These are phyloP conservation scores for Dryobota labecula DNA, from an alignment of 2,888 invertebrate species.

Conservation along the genomic window DNA sequence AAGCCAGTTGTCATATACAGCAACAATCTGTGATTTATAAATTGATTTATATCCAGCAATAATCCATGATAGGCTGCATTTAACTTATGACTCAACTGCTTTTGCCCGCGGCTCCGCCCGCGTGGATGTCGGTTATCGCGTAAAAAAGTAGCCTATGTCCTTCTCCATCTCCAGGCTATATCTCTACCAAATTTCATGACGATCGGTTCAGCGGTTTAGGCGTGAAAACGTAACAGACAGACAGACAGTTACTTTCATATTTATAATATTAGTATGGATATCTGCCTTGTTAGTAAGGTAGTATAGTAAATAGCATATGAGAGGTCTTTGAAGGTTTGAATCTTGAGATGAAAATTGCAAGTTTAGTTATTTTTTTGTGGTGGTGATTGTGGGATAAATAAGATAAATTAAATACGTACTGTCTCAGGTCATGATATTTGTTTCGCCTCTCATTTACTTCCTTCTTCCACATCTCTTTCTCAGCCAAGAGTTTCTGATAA, in stretches of 20 bases:
- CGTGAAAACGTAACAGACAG: too few relatives aligned
- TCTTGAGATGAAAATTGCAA: background rate
- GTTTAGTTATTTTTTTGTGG: too few relatives aligned
- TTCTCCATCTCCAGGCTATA: too few relatives aligned
- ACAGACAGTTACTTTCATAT: too few relatives aligned
- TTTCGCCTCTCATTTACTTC: slow-evolving; percentile 81
- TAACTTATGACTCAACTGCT: background rate
- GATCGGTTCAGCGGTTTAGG: too few relatives aligned
- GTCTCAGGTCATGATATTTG: slow-evolving; percentile 83
- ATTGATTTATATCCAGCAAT: background rate
- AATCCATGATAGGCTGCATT: background rate
- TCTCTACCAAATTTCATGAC: too few relatives aligned
- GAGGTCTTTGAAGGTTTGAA: background rate
- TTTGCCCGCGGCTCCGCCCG: too few relatives aligned
- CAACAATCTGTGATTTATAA: background rate
- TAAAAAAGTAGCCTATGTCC: too few relatives aligned
- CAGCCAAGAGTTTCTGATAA: slow-evolving; percentile 77
- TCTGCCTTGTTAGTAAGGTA: background rate
- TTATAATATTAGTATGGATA: too few relatives aligned
- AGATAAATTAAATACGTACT: slow-evolving; percentile 75
- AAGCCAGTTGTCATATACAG: background rate
- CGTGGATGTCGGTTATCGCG: too few relatives aligned
- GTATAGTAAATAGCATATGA: background rate
- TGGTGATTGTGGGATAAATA: background rate
- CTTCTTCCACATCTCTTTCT: slow-evolving; percentile 86